Percentiles rank a stretch among this genome's conserved stretches.
Evolutionary conservation across 1,140 invertebrate species (phyloP).

Genomic region (Drosophila equinoxialis): DNA sequence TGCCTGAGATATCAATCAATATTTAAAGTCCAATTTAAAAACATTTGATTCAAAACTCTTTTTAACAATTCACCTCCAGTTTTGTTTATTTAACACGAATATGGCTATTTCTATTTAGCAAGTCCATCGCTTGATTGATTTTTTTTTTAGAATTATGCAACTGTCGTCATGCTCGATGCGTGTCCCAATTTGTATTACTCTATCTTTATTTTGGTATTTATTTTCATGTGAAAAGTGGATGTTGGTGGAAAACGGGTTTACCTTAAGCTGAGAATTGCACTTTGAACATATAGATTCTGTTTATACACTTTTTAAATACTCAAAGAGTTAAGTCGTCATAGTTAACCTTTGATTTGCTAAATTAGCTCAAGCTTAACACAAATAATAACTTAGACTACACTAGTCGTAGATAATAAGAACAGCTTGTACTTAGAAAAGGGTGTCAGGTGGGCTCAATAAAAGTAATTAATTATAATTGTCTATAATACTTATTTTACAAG

Average conservation of each 20-base stretch:
- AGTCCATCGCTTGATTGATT: constrained; percentile 31
- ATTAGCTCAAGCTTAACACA: constrained; percentile 15
- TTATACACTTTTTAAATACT: constrained; percentile 4
- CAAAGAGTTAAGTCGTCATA: neutral
- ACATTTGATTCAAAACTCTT: neutral
- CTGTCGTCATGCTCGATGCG: constrained; percentile 27
- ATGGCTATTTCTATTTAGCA: constrained; percentile 19
- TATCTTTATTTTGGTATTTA: constrained; percentile 4
- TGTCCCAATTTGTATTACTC: constrained; percentile 30
- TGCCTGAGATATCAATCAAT: no score
- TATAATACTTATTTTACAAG: no score
- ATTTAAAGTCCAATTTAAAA: no score
- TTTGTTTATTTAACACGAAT: neutral
- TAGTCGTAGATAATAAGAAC: neutral
- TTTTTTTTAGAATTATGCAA: constrained; percentile 40
- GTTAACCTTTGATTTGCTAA: constrained; percentile 42
- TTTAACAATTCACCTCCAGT: no score
- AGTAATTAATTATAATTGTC: neutral
- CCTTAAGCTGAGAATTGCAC: constrained; percentile 16
- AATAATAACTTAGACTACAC: neutral
- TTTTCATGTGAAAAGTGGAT: constrained; percentile 22
- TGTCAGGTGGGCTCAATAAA: neutral
- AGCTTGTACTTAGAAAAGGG: neutral
- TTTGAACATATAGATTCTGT: constrained; percentile 22
- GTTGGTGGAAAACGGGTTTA: neutral